These are phyloP conservation scores for Amphimedon queenslandica DNA, from an alignment of 37 sponge, comb jelly and placozoan species.

Conservation along the genomic window DNA sequence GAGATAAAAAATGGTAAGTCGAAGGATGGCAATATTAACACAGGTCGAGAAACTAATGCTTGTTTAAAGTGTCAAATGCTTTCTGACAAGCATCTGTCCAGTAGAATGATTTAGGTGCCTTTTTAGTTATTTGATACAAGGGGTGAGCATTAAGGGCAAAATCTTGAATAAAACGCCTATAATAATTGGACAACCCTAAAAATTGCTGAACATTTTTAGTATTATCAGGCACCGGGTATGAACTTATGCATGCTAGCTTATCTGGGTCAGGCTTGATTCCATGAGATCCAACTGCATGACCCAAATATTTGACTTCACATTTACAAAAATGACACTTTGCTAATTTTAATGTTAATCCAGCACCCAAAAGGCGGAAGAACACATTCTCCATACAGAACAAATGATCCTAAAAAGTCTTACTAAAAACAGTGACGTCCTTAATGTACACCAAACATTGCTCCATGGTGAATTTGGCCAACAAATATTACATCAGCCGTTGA, in stretches of 20 bases:
- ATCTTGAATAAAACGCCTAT: constrained; percentile 19
- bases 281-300: no score
- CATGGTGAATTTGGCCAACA: background rate
- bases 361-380: constrained; percentile 8
- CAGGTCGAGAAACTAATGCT: constrained; percentile 8
- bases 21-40: constrained; percentile 3
- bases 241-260: background rate
- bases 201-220: constrained; percentile 27
- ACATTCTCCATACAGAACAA: background rate
- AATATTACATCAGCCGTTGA: no score
- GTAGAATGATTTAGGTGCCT: constrained; percentile 6
- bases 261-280: no score
- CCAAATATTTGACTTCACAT: no score
- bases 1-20: background rate
- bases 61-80: constrained; percentile 24
- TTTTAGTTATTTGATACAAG: constrained; percentile 14
- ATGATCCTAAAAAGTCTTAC: constrained; percentile 15
- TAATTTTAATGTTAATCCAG: constrained; percentile 5
- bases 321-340: constrained; percentile 27
- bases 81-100: constrained; percentile 30
- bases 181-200: constrained; percentile 25
- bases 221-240: constrained; percentile 15
- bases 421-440: constrained; percentile 20
- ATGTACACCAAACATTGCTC: constrained; percentile 15
- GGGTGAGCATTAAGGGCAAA: constrained; percentile 20